These are phyloP conservation scores for Isurus oxyrinchus DNA, from an alignment of 2,113 vertebrate genomes.

Conservation along the genomic window DNA sequence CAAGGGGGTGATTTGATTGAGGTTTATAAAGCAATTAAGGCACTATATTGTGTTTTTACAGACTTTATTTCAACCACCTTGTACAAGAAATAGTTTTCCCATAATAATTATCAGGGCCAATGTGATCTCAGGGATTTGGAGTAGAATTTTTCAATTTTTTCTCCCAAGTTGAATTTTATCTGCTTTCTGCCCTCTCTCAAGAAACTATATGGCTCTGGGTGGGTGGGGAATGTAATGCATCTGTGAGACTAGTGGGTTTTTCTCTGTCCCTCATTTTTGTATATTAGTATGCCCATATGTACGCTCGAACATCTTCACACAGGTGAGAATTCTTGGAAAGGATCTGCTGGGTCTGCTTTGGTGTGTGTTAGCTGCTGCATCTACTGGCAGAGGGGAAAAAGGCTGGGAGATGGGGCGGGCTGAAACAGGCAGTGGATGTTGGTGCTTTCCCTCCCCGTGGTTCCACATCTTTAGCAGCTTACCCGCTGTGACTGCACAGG, in stretches of 20 bases:
- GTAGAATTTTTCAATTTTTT: background rate
- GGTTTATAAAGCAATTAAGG: background rate
- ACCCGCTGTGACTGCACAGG: background rate
- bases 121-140: background rate
- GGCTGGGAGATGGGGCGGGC: background rate
- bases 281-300: background rate
- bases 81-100: background rate
- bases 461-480: background rate
- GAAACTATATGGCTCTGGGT: background rate
- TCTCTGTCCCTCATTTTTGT: background rate
- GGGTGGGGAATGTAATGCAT: background rate
- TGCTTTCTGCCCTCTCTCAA: background rate
- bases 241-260: background rate
- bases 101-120: background rate
- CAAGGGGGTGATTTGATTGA: background rate
- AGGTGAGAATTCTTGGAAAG: background rate
- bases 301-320: background rate
- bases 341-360: background rate
- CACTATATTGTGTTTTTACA: background rate
- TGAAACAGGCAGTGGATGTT: background rate
- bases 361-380: background rate
- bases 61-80: background rate
- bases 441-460: background rate
- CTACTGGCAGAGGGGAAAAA: background rate
- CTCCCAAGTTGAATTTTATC: background rate